Evolutionary conservation across 2,113 vertebrate species (phyloP).

Genomic region (Platysteira castanea): DNA sequence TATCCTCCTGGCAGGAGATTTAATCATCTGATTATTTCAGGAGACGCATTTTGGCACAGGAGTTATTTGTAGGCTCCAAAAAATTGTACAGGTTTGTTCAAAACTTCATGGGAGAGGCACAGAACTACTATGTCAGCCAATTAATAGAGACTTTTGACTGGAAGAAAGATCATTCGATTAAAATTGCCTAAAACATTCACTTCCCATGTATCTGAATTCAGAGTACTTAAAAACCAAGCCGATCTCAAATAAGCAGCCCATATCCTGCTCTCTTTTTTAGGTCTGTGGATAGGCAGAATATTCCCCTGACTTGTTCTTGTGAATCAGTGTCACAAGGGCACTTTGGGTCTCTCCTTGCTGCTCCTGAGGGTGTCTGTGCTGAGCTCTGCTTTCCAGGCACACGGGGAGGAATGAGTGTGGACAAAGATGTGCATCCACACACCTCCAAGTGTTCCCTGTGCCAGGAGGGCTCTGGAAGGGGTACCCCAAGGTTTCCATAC

Average conservation of each 20-base stretch:
- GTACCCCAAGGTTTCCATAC: neutral
- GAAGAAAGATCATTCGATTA: neutral
- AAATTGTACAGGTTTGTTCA: neutral
- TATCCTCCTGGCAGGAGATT: neutral
- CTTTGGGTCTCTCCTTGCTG: neutral
- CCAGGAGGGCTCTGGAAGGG: neutral
- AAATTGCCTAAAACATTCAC: neutral
- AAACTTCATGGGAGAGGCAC: neutral
- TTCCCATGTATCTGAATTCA: neutral
- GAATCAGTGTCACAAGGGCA: neutral
- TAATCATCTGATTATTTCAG: constrained; percentile 1
- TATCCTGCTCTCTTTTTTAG: neutral
- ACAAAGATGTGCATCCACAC: neutral
- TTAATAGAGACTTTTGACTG: neutral
- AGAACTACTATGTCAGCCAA: neutral
- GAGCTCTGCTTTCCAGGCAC: constrained; percentile 36
- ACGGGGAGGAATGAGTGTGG: neutral
- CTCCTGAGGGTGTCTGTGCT: constrained; percentile 38
- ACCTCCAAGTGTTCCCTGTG: neutral
- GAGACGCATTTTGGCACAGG: neutral
- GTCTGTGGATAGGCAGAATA: neutral
- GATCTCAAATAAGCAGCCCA: neutral
- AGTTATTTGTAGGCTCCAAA: neutral
- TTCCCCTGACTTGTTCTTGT: neutral
- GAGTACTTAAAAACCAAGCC: neutral